Base-by-base conservation (phyloP, 2,888 invertebrate species). In the Cosmorhoe ocellata region DNA sequence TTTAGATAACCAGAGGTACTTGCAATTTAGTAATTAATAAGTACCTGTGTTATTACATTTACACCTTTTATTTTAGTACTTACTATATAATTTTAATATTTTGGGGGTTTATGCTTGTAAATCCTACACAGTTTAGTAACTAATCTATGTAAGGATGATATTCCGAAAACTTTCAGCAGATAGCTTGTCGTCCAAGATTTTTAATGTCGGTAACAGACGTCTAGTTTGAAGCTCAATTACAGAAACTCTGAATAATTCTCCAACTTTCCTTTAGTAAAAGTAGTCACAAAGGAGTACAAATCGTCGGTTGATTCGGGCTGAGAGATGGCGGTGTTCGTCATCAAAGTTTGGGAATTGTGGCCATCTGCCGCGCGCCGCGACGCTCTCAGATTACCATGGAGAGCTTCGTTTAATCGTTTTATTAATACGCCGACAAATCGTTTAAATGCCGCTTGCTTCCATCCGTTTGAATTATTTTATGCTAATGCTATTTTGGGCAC, bases 361-460 rank as follows among this genome's bases (percentile, higher is more conserved):
- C 81, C 89, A 89, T 87, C 87, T 88, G 88, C 79, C 76, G 86
- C 84, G 73, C 79, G 70, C 76, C 76, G 76, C 83, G 77, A 74
- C 81, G 81, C 82, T 84, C 83, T 64, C 88, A 82, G 89, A 90
- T 90, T 89, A 89, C 87, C 83, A 77, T 74, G 72, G 79, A 76
- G 82, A 84, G 87, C 82, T 87, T 86, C 82, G 79, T 87, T 89
- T 88, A 90, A 90, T 90, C 89, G 89, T 89, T 89, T 88, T 88
- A 89, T 88, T 89, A 88, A 89, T 88, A 88, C 88, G 84, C 85
- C 86, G 83, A 79, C 84, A 86, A 87, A 89, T 88, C 86, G 85
- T 81, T 87, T 88, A 79, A 83, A 79, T 79, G 81, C 76, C 74
- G 75, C 76, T 78, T 73, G 74, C 71, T 76, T 79, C 69, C 69